These are phyloP conservation scores for Dendrocopos noguchii DNA, from an alignment of 2,113 vertebrate genomes.

Conservation along the genomic window DNA sequence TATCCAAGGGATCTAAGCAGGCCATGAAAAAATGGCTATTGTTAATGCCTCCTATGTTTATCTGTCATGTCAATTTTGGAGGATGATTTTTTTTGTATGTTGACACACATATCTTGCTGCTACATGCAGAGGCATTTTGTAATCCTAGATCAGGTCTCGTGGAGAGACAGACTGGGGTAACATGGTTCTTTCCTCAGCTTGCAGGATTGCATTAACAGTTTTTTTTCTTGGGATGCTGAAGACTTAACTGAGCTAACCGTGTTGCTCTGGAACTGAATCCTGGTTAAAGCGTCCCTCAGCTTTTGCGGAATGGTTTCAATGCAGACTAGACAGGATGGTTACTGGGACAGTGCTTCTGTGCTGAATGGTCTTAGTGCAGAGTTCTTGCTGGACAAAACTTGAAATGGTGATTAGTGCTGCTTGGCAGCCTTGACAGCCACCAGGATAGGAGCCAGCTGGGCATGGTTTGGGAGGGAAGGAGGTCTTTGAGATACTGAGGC, in stretches of 20 bases:
- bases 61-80: slow-evolving; percentile 38
- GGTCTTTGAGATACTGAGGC: not conserved
- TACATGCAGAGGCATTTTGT: not conserved
- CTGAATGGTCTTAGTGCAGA: not conserved
- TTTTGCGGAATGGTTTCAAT: not conserved
- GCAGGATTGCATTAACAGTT: not conserved
- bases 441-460: not conserved
- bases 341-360: not conserved
- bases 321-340: not conserved
- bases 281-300: not conserved
- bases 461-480: accelerated
- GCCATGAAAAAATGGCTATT: slow-evolving; percentile 54
- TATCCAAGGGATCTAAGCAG: slow-evolving; percentile 44
- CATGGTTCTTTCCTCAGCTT: not conserved
- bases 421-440: not conserved
- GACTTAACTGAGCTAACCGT: not conserved
- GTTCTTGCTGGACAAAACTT: not conserved
- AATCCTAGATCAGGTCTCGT: not conserved
- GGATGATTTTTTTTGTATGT: slow-evolving; percentile 26
- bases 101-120: slow-evolving; percentile 48
- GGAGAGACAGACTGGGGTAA: not conserved
- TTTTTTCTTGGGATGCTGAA: not conserved
- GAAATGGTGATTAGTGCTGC: not conserved
- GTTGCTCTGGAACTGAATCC: not conserved
- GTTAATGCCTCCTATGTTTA: slow-evolving; percentile 58